Conservation (phyloP, 2,888 invertebrate genomes). For the Pandemis corylana region DNA sequence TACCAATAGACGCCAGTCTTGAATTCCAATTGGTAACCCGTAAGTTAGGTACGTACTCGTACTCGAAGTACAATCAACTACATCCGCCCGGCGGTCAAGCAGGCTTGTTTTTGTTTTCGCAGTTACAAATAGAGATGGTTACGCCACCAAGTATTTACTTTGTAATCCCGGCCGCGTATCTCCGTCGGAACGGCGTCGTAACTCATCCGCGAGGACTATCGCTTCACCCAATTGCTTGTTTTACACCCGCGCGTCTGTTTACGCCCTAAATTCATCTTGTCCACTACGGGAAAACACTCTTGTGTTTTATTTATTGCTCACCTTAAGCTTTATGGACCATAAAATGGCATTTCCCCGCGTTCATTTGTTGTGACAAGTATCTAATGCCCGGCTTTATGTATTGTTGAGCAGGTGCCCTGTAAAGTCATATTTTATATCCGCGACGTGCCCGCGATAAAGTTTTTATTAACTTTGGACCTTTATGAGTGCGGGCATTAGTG, state of each 20-base stretch:
- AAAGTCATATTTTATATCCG: constrained; percentile 40
- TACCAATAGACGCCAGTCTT: too few relatives aligned
- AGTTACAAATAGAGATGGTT: constrained; percentile 12
- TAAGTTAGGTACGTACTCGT: too few relatives aligned
- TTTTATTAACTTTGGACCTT: constrained; percentile 37
- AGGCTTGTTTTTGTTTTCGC: not conserved
- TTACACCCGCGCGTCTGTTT: constrained; percentile 36
- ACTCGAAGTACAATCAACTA: too few relatives aligned
- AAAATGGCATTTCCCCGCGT: constrained; percentile 39
- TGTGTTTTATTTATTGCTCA: constrained; percentile 41
- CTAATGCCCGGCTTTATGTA: constrained; percentile 39
- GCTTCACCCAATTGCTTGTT: constrained; percentile 39
- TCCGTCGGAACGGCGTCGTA: constrained; percentile 24
- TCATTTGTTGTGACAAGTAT: constrained; percentile 41
- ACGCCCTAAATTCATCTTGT: constrained; percentile 40
- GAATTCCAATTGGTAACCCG: too few relatives aligned
- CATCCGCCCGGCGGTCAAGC: not conserved
- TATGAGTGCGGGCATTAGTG: constrained; percentile 3
- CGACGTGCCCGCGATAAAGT: constrained; percentile 37
- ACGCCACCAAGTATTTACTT: constrained; percentile 13
- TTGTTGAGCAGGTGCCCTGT: constrained; percentile 41
- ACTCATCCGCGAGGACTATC: constrained; percentile 31
- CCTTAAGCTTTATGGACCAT: constrained; percentile 42
- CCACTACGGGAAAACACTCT: constrained; percentile 38
- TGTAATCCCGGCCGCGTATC: constrained; percentile 30